These are phyloP conservation scores for Lagorchestes hirsutus DNA, from an alignment of 2,797 vertebrate species.

Conservation along the genomic window DNA sequence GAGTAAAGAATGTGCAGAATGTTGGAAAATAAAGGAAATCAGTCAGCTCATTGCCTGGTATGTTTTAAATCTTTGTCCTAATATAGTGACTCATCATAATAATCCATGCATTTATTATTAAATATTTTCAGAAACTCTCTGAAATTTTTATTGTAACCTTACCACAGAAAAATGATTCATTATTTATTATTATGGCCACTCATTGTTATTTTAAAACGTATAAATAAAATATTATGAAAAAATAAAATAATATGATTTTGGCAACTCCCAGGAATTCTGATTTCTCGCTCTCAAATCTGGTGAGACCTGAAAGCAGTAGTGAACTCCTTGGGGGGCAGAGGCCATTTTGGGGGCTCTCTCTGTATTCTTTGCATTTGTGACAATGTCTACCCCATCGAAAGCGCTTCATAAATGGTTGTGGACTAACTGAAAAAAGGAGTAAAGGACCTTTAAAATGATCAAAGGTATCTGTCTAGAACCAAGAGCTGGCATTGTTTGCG, in stretches of 20 bases:
- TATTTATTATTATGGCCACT: not conserved
- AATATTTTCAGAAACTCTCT: not conserved
- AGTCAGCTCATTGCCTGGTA: not conserved
- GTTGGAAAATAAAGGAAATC: not conserved
- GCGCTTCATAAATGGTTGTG: not conserved
- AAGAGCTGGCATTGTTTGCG: not conserved
- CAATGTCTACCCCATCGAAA: not conserved
- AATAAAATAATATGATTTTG: not conserved
- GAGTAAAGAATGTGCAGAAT: not conserved
- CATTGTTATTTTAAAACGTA: not conserved
- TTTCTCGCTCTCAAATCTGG: not conserved
- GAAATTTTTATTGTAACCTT: not conserved
- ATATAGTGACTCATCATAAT: not conserved
- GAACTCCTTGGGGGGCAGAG: not conserved
- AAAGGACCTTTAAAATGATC: not conserved
- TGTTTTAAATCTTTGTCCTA: not conserved
- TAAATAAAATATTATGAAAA: not conserved
- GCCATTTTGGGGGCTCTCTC: not conserved
- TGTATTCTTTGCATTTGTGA: not conserved
- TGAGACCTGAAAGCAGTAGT: not conserved
- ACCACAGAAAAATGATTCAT: not conserved
- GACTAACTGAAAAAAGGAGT: not conserved
- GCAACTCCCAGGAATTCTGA: not conserved
- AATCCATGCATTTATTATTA: not conserved
- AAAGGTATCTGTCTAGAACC: not conserved